These are phyloP conservation scores for Nematostella vectensis DNA, from an alignment of 92 coral and sea anemone species.

Conservation along the genomic window DNA sequence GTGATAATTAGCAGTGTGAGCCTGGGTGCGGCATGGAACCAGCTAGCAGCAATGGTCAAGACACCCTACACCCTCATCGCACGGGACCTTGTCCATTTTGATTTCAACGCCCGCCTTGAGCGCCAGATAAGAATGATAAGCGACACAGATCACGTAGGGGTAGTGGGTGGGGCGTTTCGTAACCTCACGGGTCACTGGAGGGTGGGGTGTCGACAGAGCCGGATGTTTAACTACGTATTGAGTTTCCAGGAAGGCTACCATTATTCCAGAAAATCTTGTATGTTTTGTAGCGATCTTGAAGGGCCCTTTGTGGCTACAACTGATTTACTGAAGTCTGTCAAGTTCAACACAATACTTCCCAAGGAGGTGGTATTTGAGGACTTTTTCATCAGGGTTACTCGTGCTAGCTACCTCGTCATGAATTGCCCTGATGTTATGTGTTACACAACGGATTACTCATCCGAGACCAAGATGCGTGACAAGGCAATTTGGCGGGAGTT, in stretches of 20 bases:
- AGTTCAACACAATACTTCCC: slow-evolving; percentile 21
- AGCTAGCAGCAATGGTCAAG: slow-evolving; percentile 1
- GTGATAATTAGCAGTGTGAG: no score
- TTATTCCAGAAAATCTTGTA: slow-evolving; percentile 29
- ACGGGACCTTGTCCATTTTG: slow-evolving; percentile 23
- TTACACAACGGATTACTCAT: slow-evolving; percentile 28
- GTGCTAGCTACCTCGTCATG: slow-evolving; percentile 21
- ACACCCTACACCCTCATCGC: slow-evolving; percentile 32
- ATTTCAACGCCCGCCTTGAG: slow-evolving; percentile 20
- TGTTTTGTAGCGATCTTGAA: slow-evolving; percentile 26
- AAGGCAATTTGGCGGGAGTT: slow-evolving; percentile 19
- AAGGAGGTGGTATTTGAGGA: slow-evolving; percentile 24
- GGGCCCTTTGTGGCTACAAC: slow-evolving; percentile 35
- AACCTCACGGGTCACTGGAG: slow-evolving; percentile 35
- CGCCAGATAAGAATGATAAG: slow-evolving; percentile 25
- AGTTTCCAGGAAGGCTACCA: slow-evolving; percentile 31
- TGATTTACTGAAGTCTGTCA: slow-evolving; percentile 20
- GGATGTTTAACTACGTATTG: slow-evolving; percentile 21
- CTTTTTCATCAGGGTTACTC: slow-evolving; percentile 20
- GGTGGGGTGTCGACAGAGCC: slow-evolving; percentile 25
- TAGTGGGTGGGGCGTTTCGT: slow-evolving; percentile 35
- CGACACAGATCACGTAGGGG: slow-evolving; percentile 13
- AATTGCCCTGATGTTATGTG: slow-evolving; percentile 41
- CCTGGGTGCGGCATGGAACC: slow-evolving; percentile 25
- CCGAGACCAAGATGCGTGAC: slow-evolving; percentile 8